A percentile compares a stretch with the other conserved stretches of the same genome.
These are phyloP conservation scores for Manis crassicaudata DNA, from an alignment of 2,797 vertebrate species.

Conservation along the genomic window DNA sequence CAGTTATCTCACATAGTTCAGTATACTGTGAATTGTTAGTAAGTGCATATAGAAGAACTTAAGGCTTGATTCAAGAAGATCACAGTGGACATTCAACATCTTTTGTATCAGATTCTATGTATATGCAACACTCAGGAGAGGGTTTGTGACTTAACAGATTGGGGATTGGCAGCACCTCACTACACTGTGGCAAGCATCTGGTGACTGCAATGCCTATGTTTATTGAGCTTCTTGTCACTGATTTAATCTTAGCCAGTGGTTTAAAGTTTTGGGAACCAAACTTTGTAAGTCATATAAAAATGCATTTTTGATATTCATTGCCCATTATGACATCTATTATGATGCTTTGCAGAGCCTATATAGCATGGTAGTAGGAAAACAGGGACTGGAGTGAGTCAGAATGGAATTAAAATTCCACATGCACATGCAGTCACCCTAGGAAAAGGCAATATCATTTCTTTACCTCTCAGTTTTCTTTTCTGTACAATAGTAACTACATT, in stretches of 20 bases:
- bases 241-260: conserved; percentile 7
- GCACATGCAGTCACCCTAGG: neutral
- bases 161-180: neutral
- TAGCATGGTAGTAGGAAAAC: neutral
- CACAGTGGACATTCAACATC: neutral
- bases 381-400: neutral
- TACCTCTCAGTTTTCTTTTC: neutral
- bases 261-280: conserved; percentile 1
- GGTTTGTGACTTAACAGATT: neutral
- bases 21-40: neutral
- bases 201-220: neutral
- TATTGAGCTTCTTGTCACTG: conserved; percentile 9
- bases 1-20: neutral
- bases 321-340: neutral
- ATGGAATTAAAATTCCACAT: neutral
- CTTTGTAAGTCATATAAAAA: conserved; percentile 28
- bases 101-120: neutral
- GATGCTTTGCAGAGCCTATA: neutral
- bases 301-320: neutral
- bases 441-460: neutral
- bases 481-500: neutral
- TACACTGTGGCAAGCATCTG: neutral
- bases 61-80: neutral
- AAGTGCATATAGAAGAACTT: neutral
- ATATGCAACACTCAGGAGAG: neutral